Percentiles rank a stretch among this genome's conserved stretches.
These are phyloP conservation scores for Oscheius sp. DNA, from an alignment of 2,888 invertebrate genomes.

Conservation along the genomic window DNA sequence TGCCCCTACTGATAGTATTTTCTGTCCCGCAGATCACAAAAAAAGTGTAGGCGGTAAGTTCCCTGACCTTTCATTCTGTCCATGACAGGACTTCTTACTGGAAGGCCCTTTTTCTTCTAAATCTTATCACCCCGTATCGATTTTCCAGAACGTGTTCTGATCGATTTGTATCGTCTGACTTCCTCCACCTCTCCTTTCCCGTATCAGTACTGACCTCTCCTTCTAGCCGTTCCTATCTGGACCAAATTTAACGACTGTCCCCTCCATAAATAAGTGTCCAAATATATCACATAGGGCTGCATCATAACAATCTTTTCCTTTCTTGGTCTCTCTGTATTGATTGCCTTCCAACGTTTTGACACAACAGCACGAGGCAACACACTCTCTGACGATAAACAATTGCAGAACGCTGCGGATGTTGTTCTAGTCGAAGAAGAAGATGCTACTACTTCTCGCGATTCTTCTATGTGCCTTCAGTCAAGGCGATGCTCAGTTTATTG, in stretches of 20 bases:
- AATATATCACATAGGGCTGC: too few relatives aligned
- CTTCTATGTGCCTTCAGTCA: neutral
- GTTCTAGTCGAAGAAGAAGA: constrained; percentile 2
- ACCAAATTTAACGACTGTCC: neutral
- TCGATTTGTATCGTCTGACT: neutral
- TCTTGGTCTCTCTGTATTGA: neutral
- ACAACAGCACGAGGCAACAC: too few relatives aligned
- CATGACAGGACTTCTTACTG: too few relatives aligned
- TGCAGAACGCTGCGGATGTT: constrained; percentile 1
- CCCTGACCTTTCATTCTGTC: too few relatives aligned
- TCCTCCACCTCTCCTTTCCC: neutral
- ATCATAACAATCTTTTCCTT: neutral
- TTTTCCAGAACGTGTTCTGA: neutral
- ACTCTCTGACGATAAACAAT: neutral
- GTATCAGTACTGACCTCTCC: neutral
- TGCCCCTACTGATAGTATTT: neutral
- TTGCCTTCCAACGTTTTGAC: neutral
- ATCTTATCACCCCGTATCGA: too few relatives aligned
- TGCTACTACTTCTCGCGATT: constrained; percentile 12
- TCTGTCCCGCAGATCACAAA: too few relatives aligned
- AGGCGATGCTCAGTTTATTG: constrained; percentile 23
- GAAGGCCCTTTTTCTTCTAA: neutral
- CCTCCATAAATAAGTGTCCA: too few relatives aligned
- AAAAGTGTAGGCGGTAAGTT: too few relatives aligned
- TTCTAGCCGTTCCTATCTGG: neutral